A percentile compares a stretch with the other conserved stretches of the same genome.
These are phyloP conservation scores for Zaprionus gabonicus DNA, from an alignment of 1,140 invertebrate genomes.

Conservation along the genomic window DNA sequence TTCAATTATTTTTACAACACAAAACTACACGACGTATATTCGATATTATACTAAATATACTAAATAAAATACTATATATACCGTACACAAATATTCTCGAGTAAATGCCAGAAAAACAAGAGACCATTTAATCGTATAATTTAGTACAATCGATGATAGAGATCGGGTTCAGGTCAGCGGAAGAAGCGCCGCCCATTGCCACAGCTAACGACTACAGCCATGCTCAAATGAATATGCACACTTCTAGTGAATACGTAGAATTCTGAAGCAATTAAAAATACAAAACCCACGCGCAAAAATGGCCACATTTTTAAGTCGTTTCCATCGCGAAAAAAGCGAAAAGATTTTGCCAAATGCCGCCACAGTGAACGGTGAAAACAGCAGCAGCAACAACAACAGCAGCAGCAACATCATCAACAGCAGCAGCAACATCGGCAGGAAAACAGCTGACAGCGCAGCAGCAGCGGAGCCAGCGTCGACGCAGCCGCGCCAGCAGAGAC, in stretches of 20 bases:
- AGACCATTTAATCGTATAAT: conserved; percentile 49
- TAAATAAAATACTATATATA: conserved; percentile 48
- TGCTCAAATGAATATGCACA: conserved; percentile 1
- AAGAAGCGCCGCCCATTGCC: conserved; percentile 15
- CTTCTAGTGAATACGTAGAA: not conserved
- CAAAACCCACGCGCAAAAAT: conserved; percentile 51
- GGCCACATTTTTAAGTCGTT: conserved; percentile 83
- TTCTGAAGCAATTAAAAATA: conserved; percentile 22
- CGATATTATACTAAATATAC: conserved; percentile 56
- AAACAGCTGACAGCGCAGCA: conserved; percentile 67
- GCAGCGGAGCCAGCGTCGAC: conserved; percentile 19
- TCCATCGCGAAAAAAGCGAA: conserved; percentile 84
- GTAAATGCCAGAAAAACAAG: conserved; percentile 58
- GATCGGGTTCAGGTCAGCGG: conserved; percentile 62
- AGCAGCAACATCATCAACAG: conserved; percentile 22
- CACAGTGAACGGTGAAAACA: conserved; percentile 41
- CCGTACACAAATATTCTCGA: conserved; percentile 36
- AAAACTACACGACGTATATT: conserved; percentile 58
- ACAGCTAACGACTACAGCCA: not conserved
- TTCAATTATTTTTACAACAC: conserved; percentile 81
- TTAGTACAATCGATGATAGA: conserved; percentile 66
- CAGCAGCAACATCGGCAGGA: conserved; percentile 28
- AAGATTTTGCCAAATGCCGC: conserved; percentile 64
- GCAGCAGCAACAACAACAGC: conserved; percentile 23
- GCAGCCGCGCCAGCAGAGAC: conserved; percentile 86